Conservation (phyloP, 2,888 invertebrate species). For the Tuberolachnus salignus region DNA sequence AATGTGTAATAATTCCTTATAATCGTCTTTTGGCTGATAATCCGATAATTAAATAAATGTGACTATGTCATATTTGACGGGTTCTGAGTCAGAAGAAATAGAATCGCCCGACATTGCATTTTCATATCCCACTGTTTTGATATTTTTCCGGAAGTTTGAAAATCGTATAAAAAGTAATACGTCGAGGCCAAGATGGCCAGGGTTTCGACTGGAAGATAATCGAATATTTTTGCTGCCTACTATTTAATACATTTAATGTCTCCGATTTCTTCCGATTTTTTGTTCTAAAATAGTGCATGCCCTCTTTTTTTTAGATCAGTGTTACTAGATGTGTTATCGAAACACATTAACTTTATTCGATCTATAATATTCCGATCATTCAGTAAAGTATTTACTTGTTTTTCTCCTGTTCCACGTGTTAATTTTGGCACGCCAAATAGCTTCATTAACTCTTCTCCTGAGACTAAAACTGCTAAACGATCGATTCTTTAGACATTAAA, state of each 20-base stretch:
- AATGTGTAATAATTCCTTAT: background rate
- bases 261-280: conserved; percentile 12
- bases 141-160: conserved; percentile 9
- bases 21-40: background rate
- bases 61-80: background rate
- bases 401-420: conserved; percentile 1
- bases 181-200: background rate
- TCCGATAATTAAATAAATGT: conserved; percentile 15
- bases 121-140: background rate
- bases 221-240: conserved; percentile 6
- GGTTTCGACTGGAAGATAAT: background rate
- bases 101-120: background rate
- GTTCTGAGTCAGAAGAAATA: background rate
- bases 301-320: conserved; percentile 2
- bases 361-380: conserved; percentile 2
- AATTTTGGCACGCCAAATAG: conserved; percentile 5
- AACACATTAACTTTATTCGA: conserved; percentile 16
- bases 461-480: conserved; percentile 31
- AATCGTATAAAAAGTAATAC: background rate
- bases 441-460: conserved; percentile 17
- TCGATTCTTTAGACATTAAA: conserved; percentile 18
- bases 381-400: background rate
- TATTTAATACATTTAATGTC: conserved; percentile 33
- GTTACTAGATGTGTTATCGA: conserved; percentile 24
- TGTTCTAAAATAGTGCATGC: conserved; percentile 30